A percentile compares a stretch with the other conserved stretches of the same genome.
phyloP scores from a whole-genome alignment of 2,888 invertebrate species.

The Athalia cordata region DNA sequence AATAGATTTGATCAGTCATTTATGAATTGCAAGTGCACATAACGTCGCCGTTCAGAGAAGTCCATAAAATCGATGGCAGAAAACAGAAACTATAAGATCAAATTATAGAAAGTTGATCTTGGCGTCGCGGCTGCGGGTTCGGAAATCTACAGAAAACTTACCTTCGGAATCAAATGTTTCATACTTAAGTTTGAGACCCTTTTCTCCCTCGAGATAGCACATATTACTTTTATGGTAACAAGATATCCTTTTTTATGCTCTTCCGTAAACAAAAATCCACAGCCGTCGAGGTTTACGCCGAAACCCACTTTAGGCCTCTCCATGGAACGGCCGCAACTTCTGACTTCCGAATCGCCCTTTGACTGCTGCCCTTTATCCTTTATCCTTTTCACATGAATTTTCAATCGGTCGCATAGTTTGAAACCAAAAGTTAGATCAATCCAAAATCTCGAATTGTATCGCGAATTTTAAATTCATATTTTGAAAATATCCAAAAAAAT shows the following conservation, averaged over 20 bases:
- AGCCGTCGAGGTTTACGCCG: constrained; percentile 12
- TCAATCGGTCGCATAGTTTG: constrained; percentile 29
- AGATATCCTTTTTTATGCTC: constrained; percentile 40
- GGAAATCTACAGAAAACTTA: neutral
- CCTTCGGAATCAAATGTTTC: constrained; percentile 28
- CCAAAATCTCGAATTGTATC: neutral
- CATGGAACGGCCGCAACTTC: constrained; percentile 16
- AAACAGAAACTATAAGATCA: neutral
- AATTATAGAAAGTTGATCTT: neutral
- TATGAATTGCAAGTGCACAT: too few relatives aligned
- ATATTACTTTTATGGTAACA: constrained; percentile 38
- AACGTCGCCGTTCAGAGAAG: too few relatives aligned
- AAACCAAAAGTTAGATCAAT: constrained; percentile 12
- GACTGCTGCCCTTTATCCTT: constrained; percentile 12
- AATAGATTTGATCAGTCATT: too few relatives aligned
- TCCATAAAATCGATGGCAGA: too few relatives aligned
- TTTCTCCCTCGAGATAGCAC: constrained; percentile 33
- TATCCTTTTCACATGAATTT: constrained; percentile 25
- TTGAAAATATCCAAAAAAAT: too few relatives aligned
- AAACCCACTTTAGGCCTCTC: constrained; percentile 36
- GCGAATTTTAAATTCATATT: neutral
- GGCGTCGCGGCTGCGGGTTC: neutral
- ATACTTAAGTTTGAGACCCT: constrained; percentile 30
- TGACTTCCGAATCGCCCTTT: constrained; percentile 22
- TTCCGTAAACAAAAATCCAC: constrained; percentile 33